Conservation (phyloP, 1,140 invertebrate genomes). For the Heliconius hermathena region DNA sequence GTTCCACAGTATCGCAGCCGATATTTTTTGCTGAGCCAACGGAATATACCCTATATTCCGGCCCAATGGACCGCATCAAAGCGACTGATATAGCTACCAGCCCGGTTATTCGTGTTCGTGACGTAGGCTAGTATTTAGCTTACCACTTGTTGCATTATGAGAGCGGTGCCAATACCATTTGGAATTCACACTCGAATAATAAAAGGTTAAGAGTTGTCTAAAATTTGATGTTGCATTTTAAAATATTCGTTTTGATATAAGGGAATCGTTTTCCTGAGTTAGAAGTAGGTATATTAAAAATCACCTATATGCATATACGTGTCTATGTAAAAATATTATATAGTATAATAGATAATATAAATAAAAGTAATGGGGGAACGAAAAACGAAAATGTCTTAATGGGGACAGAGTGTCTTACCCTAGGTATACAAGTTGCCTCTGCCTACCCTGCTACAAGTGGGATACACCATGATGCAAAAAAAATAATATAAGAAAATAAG, state of each 20-base stretch:
- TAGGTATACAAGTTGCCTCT: too few species aligned
- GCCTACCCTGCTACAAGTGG: too few species aligned
- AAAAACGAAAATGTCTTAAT: too few species aligned
- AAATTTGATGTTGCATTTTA: neutral
- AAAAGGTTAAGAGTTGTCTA: neutral
- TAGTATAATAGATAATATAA: too few species aligned
- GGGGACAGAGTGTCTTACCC: too few species aligned
- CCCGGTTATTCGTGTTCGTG: slow-evolving; percentile 41
- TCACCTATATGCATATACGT: too few species aligned
- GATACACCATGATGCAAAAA: too few species aligned
- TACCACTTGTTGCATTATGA: slow-evolving; percentile 27
- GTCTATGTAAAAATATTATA: too few species aligned
- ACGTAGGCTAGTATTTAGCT: slow-evolving; percentile 34
- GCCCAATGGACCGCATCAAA: slow-evolving; percentile 51
- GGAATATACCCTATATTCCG: slow-evolving; percentile 36
- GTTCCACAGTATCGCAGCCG: slow-evolving; percentile 18
- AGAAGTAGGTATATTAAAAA: too few species aligned
- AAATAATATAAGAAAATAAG: too few species aligned
- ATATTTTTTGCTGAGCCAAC: slow-evolving; percentile 44
- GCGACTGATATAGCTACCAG: slow-evolving; percentile 41
- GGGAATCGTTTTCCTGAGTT: too few species aligned
- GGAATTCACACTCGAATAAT: slow-evolving; percentile 3
- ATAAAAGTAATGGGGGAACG: too few species aligned
- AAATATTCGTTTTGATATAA: slow-evolving; percentile 7
- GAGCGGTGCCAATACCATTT: slow-evolving; percentile 20